Conservation (phyloP, 2,888 invertebrate genomes). For the Drosophila atroscutellata region DNA sequence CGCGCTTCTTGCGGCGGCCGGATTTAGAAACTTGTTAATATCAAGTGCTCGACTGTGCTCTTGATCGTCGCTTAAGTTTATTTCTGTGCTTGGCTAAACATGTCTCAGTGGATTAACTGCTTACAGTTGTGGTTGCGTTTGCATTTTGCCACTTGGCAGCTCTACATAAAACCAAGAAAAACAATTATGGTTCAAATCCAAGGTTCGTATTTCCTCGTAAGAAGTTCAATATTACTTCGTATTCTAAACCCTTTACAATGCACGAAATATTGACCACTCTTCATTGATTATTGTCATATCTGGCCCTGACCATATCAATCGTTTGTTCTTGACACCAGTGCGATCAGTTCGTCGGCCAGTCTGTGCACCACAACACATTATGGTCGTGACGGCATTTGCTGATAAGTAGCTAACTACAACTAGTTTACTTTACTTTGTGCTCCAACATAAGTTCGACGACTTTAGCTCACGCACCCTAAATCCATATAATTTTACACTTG, state of each 20-base stretch:
- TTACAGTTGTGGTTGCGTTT: not conserved
- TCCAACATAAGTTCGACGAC: constrained; percentile 57
- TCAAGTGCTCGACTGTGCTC: constrained; percentile 45
- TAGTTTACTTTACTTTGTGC: not conserved
- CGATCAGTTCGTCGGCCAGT: not conserved
- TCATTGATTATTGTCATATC: not conserved
- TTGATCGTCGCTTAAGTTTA: constrained; percentile 39
- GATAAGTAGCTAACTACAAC: constrained; percentile 1
- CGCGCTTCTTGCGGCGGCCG: constrained; percentile 50
- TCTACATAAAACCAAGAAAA: not conserved
- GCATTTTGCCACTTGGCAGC: not conserved
- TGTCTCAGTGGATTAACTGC: constrained; percentile 18
- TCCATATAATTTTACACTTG: constrained; percentile 59
- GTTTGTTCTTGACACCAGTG: not conserved
- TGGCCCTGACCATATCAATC: not conserved
- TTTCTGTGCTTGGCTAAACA: constrained; percentile 23
- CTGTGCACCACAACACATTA: not conserved
- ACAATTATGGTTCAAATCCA: not conserved
- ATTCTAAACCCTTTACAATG: not conserved
- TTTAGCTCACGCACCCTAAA: constrained; percentile 31
- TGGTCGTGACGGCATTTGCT: not conserved
- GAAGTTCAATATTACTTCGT: not conserved
- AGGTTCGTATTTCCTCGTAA: too few species aligned
- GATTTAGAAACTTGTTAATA: constrained; percentile 74
- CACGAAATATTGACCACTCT: not conserved